Conservation (phyloP, 2,888 invertebrate genomes). For the Pasiphila rectangulata region DNA sequence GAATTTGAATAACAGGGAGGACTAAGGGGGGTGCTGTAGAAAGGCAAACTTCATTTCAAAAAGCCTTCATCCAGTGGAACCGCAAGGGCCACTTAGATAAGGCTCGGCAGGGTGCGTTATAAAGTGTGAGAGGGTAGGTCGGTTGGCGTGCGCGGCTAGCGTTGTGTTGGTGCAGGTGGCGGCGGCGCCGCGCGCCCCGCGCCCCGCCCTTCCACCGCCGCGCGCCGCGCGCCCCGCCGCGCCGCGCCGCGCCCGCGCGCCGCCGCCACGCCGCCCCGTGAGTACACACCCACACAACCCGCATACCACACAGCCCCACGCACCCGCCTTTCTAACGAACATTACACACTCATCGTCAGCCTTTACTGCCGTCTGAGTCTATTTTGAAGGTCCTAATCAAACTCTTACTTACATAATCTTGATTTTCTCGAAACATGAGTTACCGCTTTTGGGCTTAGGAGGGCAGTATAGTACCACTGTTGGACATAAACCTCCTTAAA, state of each 20-base stretch:
- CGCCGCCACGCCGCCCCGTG: constrained; percentile 73
- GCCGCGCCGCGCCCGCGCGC: constrained; percentile 72
- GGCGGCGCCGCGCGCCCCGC: constrained; percentile 74
- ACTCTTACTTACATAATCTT: too few species aligned
- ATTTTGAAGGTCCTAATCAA: too few species aligned
- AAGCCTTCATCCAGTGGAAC: too few species aligned
- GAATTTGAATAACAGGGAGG: too few species aligned
- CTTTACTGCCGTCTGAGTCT: too few species aligned
- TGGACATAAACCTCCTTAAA: too few species aligned
- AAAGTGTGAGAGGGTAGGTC: constrained; percentile 26
- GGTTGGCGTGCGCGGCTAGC: constrained; percentile 35
- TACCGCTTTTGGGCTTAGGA: too few species aligned
- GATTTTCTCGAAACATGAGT: too few species aligned
- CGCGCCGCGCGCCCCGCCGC: constrained; percentile 79
- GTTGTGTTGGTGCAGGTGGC: constrained; percentile 67
- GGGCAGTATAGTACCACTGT: too few species aligned
- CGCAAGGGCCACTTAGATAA: too few species aligned
- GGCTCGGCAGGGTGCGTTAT: background rate
- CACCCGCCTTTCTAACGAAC: background rate
- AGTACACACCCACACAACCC: constrained; percentile 37
- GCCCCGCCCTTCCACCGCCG: constrained; percentile 81
- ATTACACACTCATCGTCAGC: background rate
- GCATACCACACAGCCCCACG: constrained; percentile 46
- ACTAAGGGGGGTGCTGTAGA: too few species aligned
- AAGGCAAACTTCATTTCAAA: too few species aligned